These are phyloP conservation scores for Carassius gibelio DNA, from an alignment of 2,113 vertebrate species.

Conservation along the genomic window DNA sequence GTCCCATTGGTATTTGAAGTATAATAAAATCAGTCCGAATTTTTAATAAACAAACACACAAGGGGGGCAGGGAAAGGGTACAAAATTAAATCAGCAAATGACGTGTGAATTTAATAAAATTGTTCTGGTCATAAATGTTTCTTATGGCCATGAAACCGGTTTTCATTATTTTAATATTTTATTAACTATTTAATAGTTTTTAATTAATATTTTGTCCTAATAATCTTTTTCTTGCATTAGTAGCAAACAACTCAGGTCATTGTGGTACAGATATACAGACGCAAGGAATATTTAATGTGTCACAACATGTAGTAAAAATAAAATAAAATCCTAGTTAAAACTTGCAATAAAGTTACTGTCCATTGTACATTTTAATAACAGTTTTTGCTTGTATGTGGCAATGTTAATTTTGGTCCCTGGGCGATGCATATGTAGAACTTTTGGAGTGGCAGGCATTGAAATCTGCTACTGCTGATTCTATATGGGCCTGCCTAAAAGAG, in stretches of 20 bases:
- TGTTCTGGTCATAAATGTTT: background rate
- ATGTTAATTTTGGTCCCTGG: background rate
- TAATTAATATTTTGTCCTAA: background rate
- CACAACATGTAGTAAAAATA: background rate
- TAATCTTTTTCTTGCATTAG: slow-evolving; percentile 3
- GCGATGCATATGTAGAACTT: background rate
- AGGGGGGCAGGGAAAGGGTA: background rate
- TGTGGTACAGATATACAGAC: background rate
- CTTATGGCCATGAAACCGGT: background rate
- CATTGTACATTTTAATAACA: background rate
- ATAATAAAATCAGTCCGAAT: background rate
- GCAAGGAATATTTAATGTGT: background rate
- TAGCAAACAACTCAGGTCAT: too few species aligned
- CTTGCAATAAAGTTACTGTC: background rate
- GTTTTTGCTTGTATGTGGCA: background rate
- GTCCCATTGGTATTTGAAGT: background rate
- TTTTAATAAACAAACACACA: background rate
- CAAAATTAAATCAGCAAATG: background rate
- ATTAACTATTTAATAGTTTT: background rate
- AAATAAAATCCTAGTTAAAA: background rate
- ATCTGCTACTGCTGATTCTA: background rate
- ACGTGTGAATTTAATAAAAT: background rate
- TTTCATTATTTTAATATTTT: background rate
- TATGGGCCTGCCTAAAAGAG: background rate
- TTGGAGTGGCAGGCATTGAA: background rate